Conservation (phyloP, 2,113 vertebrate genomes). For the Brachyistius frenatus region DNA sequence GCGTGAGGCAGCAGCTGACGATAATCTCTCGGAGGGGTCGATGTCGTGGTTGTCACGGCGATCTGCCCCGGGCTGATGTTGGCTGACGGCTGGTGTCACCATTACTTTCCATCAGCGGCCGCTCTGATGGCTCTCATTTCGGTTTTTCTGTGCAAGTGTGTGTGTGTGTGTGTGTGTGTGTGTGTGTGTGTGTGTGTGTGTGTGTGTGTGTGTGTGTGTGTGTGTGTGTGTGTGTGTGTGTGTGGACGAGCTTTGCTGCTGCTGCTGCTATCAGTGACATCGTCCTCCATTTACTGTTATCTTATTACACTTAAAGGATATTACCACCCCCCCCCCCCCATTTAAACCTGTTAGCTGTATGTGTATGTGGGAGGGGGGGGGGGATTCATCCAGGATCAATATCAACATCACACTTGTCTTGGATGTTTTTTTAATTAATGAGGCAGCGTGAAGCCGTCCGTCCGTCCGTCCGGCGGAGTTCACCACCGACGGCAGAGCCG, state of each 20-base stretch:
- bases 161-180: conserved; percentile 47
- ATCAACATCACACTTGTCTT: conserved; percentile 7
- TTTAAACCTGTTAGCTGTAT: not conserved
- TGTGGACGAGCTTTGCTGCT: not conserved
- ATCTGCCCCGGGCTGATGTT: conserved; percentile 75
- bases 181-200: conserved; percentile 18
- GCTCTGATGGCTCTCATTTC: conserved; percentile 71
- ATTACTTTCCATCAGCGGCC: conserved; percentile 71
- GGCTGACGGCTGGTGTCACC: conserved; percentile 80
- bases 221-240: conserved; percentile 2
- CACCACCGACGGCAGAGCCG: not conserved
- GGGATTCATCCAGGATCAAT: conserved; percentile 28
- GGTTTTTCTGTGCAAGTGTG: conserved; percentile 8
- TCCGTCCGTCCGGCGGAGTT: conserved; percentile 11
- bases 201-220: not conserved
- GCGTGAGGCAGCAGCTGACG: conserved; percentile 67
- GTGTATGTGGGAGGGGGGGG: not conserved
- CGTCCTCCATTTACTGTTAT: not conserved
- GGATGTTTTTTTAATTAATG: not conserved
- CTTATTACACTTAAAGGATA: not conserved
- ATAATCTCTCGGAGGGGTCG: conserved; percentile 80
- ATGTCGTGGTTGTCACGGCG: conserved; percentile 80
- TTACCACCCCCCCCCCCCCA: not conserved
- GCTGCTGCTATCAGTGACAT: not conserved
- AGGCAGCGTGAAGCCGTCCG: no score